Percentiles rank a stretch among this genome's conserved stretches.
phyloP scores from a whole-genome alignment of 2,888 invertebrate species.

The Cheilosia vernalis region DNA sequence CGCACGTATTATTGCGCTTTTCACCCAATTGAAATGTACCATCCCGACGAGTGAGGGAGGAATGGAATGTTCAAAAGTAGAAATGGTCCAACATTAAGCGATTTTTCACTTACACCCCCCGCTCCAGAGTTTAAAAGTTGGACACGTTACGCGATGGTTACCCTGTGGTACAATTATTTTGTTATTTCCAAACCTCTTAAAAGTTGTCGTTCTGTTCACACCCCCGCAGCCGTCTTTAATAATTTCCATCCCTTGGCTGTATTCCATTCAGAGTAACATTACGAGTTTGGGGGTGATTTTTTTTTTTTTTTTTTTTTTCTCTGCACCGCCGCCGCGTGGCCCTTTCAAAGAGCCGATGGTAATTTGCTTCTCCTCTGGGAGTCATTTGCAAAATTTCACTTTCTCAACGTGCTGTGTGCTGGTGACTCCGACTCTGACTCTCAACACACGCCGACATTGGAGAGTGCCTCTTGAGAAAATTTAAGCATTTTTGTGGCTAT shows the following conservation, averaged over 20 bases:
- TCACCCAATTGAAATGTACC: constrained; percentile 45
- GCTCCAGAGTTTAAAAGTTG: constrained; percentile 17
- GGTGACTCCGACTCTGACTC: constrained; percentile 23
- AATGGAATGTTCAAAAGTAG: constrained; percentile 16
- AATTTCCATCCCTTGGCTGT: constrained; percentile 31
- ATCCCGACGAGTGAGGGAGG: neutral
- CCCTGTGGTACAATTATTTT: constrained; percentile 66
- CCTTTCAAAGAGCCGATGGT: constrained; percentile 42
- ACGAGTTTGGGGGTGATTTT: constrained; percentile 17
- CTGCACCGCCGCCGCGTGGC: neutral
- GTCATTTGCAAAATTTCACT: constrained; percentile 69
- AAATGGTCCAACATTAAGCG: constrained; percentile 49
- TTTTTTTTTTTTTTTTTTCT: neutral
- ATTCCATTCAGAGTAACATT: constrained; percentile 27
- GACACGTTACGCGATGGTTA: constrained; percentile 56
- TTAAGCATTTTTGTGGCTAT: constrained; percentile 62
- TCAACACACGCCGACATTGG: constrained; percentile 18
- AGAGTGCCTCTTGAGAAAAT: constrained; percentile 59
- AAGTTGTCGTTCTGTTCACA: constrained; percentile 42
- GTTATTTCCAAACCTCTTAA: constrained; percentile 64
- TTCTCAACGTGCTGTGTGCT: constrained; percentile 42
- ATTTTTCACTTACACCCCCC: constrained; percentile 43
- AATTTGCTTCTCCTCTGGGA: constrained; percentile 64
- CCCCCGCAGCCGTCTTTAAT: constrained; percentile 34
- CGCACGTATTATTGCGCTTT: neutral